Evolutionary conservation across 1,140 invertebrate genomes (phyloP), one percentile per base, ranked within the genome.

Genomic region (Drosophila pallidifrons): DNA sequence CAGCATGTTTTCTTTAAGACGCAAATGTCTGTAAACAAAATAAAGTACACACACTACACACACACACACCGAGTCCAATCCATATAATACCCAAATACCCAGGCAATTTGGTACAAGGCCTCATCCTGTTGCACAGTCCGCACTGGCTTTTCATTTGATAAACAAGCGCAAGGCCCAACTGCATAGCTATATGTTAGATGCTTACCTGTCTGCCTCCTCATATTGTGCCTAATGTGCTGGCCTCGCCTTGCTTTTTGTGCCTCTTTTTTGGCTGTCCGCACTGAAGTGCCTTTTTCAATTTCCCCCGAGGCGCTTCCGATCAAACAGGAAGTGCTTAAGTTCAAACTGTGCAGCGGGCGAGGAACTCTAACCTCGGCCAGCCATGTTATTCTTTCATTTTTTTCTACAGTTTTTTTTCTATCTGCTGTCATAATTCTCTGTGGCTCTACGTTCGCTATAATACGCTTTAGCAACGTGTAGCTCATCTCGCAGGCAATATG

Each of bases 301-400:
- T 89, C 85, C 85, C 85, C 75, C 58, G 85, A 89, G 85, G 86
- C 85, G 81, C 85, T 89, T 89, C 85, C 85, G 85, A 89, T 89
- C 85, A 89, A 89, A 85, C 85, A 89, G 85, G 85, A 89, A 89
- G 85, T 89, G 86, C 85, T 89, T 89, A 89, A 90, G 85, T 89
- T 89, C 85, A 89, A 89, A 85, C 80, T 85, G 81, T 10, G 35
- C 35, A 10, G 10, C 7, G 10, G 75, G 81, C 77, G 76, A 77
- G 76, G 49, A 69, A 76, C 49, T 32, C 51, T 0, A 28, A 13
- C 25, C 28, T n/a, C 28, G 4, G 45, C 45, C 49, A 30, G 2
- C 10, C 47, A 25, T 35, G 13, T 16, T 55, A 35, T 55, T 55
- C 5, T 35, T 55, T 13, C 30, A 15, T 11, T 55, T 55, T 51